Evolutionary conservation across 2,888 invertebrate species (phyloP).

Genomic region (Ectemnius continuus): DNA sequence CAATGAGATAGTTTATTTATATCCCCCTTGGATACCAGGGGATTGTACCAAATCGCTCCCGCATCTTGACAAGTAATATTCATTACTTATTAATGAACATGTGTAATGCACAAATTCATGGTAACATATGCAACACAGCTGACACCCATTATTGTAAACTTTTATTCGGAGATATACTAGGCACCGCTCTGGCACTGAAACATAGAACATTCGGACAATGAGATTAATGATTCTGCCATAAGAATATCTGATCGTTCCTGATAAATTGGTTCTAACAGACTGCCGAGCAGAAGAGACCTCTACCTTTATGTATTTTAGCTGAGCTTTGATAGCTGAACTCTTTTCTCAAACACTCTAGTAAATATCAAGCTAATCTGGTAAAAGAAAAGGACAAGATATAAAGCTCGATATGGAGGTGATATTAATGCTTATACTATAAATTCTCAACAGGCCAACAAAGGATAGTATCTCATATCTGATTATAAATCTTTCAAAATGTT

Average conservation of each 20-base stretch:
- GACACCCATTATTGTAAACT: conserved; percentile 49
- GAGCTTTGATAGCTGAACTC: too few species aligned
- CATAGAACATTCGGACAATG: background rate
- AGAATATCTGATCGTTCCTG: background rate
- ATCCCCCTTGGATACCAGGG: conserved; percentile 71
- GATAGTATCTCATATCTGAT: too few species aligned
- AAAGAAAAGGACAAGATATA: too few species aligned
- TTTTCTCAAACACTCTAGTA: too few species aligned
- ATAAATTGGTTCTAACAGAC: conserved; percentile 24
- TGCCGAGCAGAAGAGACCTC: conserved; percentile 49
- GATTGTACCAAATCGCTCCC: conserved; percentile 71
- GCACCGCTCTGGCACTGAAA: conserved; percentile 37
- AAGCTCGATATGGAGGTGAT: too few species aligned
- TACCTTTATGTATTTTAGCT: conserved; percentile 27
- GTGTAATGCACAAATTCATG: conserved; percentile 10
- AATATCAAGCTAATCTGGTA: too few species aligned
- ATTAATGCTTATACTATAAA: too few species aligned
- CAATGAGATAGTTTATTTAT: conserved; percentile 50
- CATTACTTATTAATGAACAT: conserved; percentile 33
- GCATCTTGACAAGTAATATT: conserved; percentile 69
- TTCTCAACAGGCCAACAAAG: too few species aligned
- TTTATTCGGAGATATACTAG: conserved; percentile 10
- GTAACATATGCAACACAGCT: conserved; percentile 7
- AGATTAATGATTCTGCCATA: background rate
- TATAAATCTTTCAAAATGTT: too few species aligned